Conservation (phyloP, 2,797 vertebrate species). For the Nannoperca obscura region DNA sequence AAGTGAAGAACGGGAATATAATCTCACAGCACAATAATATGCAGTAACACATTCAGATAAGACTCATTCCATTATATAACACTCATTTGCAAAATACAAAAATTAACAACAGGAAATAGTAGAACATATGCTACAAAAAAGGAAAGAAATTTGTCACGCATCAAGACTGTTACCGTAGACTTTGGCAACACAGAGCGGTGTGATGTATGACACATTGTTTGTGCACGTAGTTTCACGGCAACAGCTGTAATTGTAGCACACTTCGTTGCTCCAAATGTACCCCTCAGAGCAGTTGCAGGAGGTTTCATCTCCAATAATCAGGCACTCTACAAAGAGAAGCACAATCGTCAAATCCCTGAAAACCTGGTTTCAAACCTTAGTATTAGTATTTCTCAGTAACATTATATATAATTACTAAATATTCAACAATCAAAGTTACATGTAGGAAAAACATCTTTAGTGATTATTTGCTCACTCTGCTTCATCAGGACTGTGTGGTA, state of each 20-base stretch:
- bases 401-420: neutral
- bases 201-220: conserved; percentile 49
- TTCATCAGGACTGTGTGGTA: too few relatives aligned
- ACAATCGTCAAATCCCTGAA: neutral
- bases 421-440: neutral
- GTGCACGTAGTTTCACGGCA: conserved; percentile 60
- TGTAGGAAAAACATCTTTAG: neutral
- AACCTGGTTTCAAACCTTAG: neutral
- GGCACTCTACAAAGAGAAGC: conserved; percentile 73
- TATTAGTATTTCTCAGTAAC: neutral
- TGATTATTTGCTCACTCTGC: neutral
- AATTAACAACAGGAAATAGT: neutral
- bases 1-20: neutral
- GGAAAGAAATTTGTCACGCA: neutral
- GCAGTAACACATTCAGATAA: neutral
- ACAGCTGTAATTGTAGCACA: conserved; percentile 68
- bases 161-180: conserved; percentile 46
- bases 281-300: conserved; percentile 70
- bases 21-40: neutral
- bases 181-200: conserved; percentile 74
- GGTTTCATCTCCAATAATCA: conserved; percentile 34
- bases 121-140: neutral
- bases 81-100: neutral
- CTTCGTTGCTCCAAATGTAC: conserved; percentile 75
- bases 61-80: neutral